A percentile compares a stretch with the other conserved stretches of the same genome.
Conservation (phyloP, 1,140 invertebrate species). For the Subanguina moxae region DNA sequence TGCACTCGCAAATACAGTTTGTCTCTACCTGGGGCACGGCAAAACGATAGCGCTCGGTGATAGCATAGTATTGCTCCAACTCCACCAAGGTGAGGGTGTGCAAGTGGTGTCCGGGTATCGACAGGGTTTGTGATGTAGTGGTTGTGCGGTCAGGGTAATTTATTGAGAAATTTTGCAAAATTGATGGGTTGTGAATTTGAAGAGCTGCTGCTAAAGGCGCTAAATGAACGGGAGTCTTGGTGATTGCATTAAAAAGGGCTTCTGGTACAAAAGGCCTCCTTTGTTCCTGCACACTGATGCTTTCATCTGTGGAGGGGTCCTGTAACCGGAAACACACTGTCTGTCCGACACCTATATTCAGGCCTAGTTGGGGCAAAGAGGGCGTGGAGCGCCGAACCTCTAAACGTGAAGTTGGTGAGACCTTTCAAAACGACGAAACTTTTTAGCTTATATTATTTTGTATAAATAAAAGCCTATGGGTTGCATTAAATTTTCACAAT, state of each 20-base stretch:
- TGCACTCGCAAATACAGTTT: constrained; percentile 43
- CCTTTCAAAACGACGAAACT: too few species aligned
- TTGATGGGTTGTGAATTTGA: constrained; percentile 2
- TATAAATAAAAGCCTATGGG: too few species aligned
- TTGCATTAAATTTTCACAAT: too few species aligned
- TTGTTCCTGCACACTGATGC: neutral
- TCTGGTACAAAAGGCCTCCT: neutral
- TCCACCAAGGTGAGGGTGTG: constrained; percentile 36
- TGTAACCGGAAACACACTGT: constrained; percentile 36
- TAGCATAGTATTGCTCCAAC: constrained; percentile 43
- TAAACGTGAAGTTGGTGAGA: too few species aligned
- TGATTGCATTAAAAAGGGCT: neutral
- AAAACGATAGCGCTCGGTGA: constrained; percentile 44
- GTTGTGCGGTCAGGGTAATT: constrained; percentile 4
- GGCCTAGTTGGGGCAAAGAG: constrained; percentile 5
- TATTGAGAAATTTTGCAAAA: neutral
- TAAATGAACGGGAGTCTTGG: too few species aligned
- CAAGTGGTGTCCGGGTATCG: constrained; percentile 18
- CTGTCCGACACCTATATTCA: constrained; percentile 38
- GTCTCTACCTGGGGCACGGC: constrained; percentile 45
- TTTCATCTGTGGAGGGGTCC: constrained; percentile 3
- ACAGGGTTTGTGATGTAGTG: neutral
- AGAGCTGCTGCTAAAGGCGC: too few species aligned
- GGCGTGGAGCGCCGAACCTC: constrained; percentile 11
- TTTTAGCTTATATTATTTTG: too few species aligned